A percentile compares a stretch with the other conserved stretches of the same genome.
Conservation (phyloP, 2,113 vertebrate genomes). For the Dromas ardeola region DNA sequence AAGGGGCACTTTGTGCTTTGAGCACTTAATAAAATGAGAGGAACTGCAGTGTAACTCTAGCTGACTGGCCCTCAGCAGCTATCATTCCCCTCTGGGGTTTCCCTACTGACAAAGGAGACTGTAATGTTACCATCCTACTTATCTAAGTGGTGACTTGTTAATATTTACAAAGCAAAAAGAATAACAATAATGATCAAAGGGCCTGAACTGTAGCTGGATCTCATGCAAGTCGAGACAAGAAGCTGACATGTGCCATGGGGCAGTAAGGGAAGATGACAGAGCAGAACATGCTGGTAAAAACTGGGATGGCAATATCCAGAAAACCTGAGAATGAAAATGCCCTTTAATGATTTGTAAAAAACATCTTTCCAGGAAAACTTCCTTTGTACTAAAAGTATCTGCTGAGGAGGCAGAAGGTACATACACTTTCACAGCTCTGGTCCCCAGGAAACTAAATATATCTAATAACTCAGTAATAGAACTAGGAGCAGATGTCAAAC, state of each 20-base stretch:
- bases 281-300: not conserved
- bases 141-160: not conserved
- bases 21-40: not conserved
- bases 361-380: not conserved
- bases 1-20: not conserved
- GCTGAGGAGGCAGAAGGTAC: not conserved
- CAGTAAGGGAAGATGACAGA: not conserved
- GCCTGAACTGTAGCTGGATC: not conserved
- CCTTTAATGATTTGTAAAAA: not conserved
- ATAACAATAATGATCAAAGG: not conserved
- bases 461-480: not conserved
- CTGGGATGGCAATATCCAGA: not conserved
- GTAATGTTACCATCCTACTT: not conserved
- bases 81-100: not conserved
- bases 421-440: not conserved
- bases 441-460: not conserved
- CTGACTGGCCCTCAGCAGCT: not conserved
- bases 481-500: slow-evolving; percentile 36
- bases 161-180: not conserved
- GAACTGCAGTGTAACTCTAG: not conserved
- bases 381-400: not conserved
- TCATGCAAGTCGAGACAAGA: not conserved
- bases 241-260: not conserved
- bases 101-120: not conserved
- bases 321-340: not conserved